phyloP scores from a whole-genome alignment of 2,797 vertebrate species.

The Lagorchestes hirsutus region DNA sequence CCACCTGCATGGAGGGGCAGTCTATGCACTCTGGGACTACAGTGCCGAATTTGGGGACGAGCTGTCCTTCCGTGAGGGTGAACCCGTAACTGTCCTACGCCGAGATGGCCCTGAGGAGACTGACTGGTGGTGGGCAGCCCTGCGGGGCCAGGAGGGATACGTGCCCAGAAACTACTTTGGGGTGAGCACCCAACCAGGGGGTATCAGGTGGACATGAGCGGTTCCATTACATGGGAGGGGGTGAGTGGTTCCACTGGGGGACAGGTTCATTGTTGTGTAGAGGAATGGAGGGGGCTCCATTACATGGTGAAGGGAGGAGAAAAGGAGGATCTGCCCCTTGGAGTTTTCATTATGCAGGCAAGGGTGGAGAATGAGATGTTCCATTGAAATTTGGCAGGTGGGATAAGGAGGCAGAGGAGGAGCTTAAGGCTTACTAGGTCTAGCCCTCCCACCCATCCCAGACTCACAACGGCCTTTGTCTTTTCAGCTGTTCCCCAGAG shows the following conservation, averaged over 20 bases:
- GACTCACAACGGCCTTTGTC: background rate
- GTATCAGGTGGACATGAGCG: accelerated
- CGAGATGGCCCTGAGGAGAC: conserved; percentile 87
- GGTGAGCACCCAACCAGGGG: conserved; percentile 84
- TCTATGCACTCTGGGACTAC: conserved; percentile 95
- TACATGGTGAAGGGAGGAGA: background rate
- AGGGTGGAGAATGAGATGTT: background rate
- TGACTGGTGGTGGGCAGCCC: conserved; percentile 94
- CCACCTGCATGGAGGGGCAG: conserved; percentile 89
- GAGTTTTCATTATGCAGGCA: too few species aligned
- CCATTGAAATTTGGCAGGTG: too few species aligned
- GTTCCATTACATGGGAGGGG: background rate
- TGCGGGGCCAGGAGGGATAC: conserved; percentile 93
- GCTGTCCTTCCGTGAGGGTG: conserved; percentile 93
- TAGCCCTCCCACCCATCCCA: background rate
- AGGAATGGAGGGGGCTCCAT: too few species aligned
- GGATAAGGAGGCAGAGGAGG: too few species aligned
- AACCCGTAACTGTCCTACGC: conserved; percentile 93
- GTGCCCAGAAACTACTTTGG: conserved; percentile 96
- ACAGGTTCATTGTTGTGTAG: background rate
- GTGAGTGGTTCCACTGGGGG: background rate
- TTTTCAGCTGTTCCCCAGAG: conserved; percentile 85
- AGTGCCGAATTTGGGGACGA: conserved; percentile 91
- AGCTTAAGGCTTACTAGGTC: background rate
- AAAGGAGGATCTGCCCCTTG: background rate